A percentile compares a stretch with the other conserved stretches of the same genome.
Conservation (phyloP, 2,113 vertebrate species). For the Takifugu flavidus region DNA sequence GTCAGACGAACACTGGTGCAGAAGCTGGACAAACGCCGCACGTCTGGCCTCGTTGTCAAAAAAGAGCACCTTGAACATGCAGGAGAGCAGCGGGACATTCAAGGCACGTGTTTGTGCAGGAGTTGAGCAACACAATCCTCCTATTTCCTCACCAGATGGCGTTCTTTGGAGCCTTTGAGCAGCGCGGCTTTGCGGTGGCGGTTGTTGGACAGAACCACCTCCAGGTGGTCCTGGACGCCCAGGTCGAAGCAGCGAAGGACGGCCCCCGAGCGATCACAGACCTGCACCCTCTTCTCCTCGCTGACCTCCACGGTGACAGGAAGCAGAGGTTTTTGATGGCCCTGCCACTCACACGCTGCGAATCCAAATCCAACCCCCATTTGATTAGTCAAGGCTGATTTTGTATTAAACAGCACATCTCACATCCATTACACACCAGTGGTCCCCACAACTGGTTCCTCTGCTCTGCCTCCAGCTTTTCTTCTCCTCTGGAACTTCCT, state of each 20-base stretch:
- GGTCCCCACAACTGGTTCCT: slow-evolving; percentile 59
- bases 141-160: slow-evolving; percentile 82
- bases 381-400: no score
- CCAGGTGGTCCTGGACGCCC: slow-evolving; percentile 61
- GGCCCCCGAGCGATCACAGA: slow-evolving; percentile 74
- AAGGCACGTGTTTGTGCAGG: neutral
- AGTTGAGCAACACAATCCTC: neutral
- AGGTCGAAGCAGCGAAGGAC: slow-evolving; percentile 78
- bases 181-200: slow-evolving; percentile 73
- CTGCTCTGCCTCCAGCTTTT: slow-evolving; percentile 45
- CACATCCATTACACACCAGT: slow-evolving; percentile 66
- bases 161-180: slow-evolving; percentile 91
- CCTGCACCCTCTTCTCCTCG: slow-evolving; percentile 70
- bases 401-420: no score
- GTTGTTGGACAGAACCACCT: slow-evolving; percentile 81
- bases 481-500: slow-evolving; percentile 79
- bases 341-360: slow-evolving; percentile 88
- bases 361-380: neutral
- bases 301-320: slow-evolving; percentile 77
- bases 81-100: slow-evolving; percentile 3
- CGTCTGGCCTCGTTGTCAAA: slow-evolving; percentile 81
- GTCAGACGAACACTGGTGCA: slow-evolving; percentile 57
- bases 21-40: slow-evolving; percentile 69
- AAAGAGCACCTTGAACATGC: slow-evolving; percentile 80
- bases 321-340: slow-evolving; percentile 67